Conservation (phyloP, 2,797 vertebrate species). For the Prionace glauca region DNA sequence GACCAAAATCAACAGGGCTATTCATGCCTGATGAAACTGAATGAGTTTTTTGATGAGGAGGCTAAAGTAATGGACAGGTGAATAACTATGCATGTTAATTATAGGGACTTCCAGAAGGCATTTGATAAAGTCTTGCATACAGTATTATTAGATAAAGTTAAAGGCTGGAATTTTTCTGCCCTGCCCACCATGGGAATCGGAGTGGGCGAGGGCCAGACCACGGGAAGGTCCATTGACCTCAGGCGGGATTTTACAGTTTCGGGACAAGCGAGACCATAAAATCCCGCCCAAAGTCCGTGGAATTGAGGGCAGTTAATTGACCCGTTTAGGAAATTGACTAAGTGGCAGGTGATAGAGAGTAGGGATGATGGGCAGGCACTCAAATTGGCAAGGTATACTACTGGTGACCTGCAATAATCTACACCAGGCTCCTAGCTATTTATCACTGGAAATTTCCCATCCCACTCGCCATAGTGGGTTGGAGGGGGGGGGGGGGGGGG, state of each 20-base stretch:
- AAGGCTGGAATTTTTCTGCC: not conserved
- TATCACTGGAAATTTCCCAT: not conserved
- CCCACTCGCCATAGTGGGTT: no score
- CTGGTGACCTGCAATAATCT: not conserved
- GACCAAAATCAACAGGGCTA: not conserved
- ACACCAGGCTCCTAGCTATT: not conserved
- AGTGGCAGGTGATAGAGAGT: not conserved
- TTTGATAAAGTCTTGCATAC: not conserved
- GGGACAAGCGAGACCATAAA: no score
- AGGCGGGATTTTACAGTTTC: no score
- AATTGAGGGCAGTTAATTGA: not conserved
- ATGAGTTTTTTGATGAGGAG: not conserved
- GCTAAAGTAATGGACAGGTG: not conserved
- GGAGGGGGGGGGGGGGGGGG: no score
- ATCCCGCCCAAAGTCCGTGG: no score
- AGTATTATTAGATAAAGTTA: not conserved
- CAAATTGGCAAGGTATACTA: not conserved
- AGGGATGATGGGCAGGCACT: not conserved
- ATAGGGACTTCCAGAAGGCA: not conserved
- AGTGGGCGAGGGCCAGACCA: no score
- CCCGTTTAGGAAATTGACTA: not conserved
- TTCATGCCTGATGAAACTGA: not conserved
- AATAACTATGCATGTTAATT: no score
- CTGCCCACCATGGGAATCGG: no score
- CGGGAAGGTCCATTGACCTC: no score